Evolutionary conservation across 1,140 invertebrate genomes (phyloP), one percentile per base, ranked within the genome.

Genomic region (Trinorchestia longiramus): DNA sequence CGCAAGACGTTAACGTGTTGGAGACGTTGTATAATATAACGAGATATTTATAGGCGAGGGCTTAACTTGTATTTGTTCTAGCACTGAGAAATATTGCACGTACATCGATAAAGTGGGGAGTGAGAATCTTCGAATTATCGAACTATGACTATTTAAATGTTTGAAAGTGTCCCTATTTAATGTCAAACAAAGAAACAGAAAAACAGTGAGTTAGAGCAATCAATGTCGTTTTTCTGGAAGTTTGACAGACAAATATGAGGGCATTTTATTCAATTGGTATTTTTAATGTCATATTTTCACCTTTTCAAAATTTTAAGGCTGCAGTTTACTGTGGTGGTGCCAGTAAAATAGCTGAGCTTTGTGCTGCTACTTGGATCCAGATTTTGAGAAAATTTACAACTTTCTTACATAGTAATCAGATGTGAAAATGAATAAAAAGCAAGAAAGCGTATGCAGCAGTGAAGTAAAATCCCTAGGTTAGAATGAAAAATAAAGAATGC

Each of bases 11-110:
- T 77, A 77, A 77, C 62, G 62, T 77, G 62, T 28, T 77, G 15
- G 62, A 77, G 62, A 77, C 62, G 62, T 77, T 77, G 62, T 77
- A 77, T 77, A 77, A 77, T 77, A 28, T 77, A 77, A 77, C 62
- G 62, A 77, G 62, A 77, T 77, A 77, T 77, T 77, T 77, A 77
- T 77, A 77, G 62, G 62, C 62, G 62, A 36, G 36, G 62, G 15
- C 62, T 77, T 77, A 77, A 77, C 62, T 23, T 77, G 62, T 77
- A 28, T 36, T 77, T 77, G 62, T 77, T 28, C 15, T 36, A 28
- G 28, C 62, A 36, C 62, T 36, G 62, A 77, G 62, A 77, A 1
- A 77, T 77, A 77, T 77, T 36, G 62, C 62, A 77, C 62, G 62
- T 77, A 23, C 11, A 28, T 28, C 28, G 62, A 36, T 11, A 77